Conservation (phyloP, 2,797 vertebrate species). For the Linurgus olivaceus region DNA sequence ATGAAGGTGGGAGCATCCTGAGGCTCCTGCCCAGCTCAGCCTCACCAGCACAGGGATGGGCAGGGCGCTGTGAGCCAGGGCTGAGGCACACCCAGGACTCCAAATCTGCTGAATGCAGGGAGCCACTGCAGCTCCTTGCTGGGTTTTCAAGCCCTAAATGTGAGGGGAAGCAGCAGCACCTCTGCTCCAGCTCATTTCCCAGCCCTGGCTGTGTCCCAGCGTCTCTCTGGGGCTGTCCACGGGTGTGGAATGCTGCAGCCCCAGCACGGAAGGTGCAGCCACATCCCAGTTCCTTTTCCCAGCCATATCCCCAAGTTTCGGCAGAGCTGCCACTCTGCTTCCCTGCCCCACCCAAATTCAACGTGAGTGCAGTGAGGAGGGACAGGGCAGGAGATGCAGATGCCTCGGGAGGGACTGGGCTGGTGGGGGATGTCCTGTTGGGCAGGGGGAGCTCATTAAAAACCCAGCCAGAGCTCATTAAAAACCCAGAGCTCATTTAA, state of each 20-base stretch:
- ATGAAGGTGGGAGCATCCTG: not conserved
- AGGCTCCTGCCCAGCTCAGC: not conserved
- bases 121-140: not conserved
- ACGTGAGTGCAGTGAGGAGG: accelerated
- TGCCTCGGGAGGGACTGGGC: not conserved
- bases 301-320: accelerated
- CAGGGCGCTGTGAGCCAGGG: accelerated
- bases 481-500: too few relatives aligned
- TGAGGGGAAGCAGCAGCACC: not conserved
- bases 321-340: not conserved
- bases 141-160: not conserved
- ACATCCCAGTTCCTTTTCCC: not conserved
- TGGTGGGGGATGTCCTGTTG: not conserved
- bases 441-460: not conserved
- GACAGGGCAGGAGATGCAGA: not conserved
- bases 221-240: accelerated
- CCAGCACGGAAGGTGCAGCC: not conserved
- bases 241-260: not conserved
- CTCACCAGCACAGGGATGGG: not conserved
- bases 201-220: not conserved
- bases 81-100: not conserved
- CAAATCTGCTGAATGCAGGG: not conserved
- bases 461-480: not conserved
- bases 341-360: not conserved
- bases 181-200: not conserved